Evolutionary conservation across 2,113 vertebrate genomes (phyloP), one percentile per base, ranked within the genome.

Genomic region (Catharus minimus): DNA sequence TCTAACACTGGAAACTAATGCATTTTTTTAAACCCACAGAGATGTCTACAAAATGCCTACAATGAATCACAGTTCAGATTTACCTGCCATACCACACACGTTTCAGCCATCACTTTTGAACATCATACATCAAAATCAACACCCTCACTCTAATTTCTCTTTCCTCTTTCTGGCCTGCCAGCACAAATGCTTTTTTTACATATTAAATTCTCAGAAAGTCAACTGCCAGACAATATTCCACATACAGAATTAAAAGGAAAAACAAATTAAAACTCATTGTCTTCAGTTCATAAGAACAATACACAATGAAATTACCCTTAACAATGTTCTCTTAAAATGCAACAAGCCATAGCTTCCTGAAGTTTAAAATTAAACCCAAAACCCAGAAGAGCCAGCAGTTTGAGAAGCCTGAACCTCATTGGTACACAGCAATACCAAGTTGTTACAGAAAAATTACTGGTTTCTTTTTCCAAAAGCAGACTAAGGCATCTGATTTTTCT

Each of bases 21-120:
- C 4, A 30, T 27, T 64, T 75, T 65, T 32, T 80, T 39, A 69
- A 78, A 73, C 4, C 10, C 32, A 68, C 24, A 36, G 24, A 69
- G 47, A 58, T 7, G 17, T 36, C 53, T 41, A 60, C 5, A 41
- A 86, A 87, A 83, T 26, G 9, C 8, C 17, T 39, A 57, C n/a
- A 60, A 41, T 10, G 13, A 80, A 24, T 21, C 57, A 53, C 4
- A 71, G 15, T 14, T 20, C 21, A 78, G 33, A 53, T 3, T 44
- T 46, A 53, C 0, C 0, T 64, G 56, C 10, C 9, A 1, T 43
- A 20, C 26, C 28, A 62, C 39, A 32, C 20, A 33, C 5, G 4
- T 38, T 84, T 58, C 53, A 80, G n/a, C 32, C 81, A 23, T 39
- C 18, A 9, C 23, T 81, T 85, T 33, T 50, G 43, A 41, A 66